Evolutionary conservation across 2,888 invertebrate species (phyloP).

Genomic region (Spatulosminthurus flaviceps): DNA sequence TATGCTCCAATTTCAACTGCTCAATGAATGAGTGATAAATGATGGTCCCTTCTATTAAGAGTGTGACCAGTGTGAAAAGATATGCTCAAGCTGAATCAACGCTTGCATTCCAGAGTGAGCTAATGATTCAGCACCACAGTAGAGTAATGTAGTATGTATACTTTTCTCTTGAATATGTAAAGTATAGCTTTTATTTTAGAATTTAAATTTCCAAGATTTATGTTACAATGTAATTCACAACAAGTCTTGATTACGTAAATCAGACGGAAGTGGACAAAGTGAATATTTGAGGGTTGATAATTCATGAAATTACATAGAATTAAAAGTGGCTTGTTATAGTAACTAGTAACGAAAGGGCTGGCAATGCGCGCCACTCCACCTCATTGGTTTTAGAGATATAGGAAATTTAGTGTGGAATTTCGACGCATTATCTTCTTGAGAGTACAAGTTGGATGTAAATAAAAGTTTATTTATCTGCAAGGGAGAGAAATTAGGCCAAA

Average conservation of each 20-base stretch:
- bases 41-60: conserved; percentile 2
- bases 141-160: no score
- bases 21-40: conserved; percentile 32
- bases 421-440: background rate
- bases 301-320: no score
- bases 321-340: no score
- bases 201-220: background rate
- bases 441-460: conserved; percentile 3
- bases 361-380: no score
- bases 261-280: no score
- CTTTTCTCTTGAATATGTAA: no score
- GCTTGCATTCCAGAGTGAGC: conserved; percentile 18
- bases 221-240: background rate
- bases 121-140: background rate
- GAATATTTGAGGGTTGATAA: no score
- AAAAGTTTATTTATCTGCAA: background rate
- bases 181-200: no score
- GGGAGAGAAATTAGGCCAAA: conserved; percentile 6
- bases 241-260: no score
- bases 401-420: background rate
- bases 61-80: conserved; percentile 28
- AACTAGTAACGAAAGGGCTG: no score
- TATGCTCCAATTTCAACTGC: conserved; percentile 27
- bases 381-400: background rate
- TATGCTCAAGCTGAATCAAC: background rate